Evolutionary conservation across 2,113 vertebrate genomes (phyloP).

Genomic region (Theropithecus gelada): DNA sequence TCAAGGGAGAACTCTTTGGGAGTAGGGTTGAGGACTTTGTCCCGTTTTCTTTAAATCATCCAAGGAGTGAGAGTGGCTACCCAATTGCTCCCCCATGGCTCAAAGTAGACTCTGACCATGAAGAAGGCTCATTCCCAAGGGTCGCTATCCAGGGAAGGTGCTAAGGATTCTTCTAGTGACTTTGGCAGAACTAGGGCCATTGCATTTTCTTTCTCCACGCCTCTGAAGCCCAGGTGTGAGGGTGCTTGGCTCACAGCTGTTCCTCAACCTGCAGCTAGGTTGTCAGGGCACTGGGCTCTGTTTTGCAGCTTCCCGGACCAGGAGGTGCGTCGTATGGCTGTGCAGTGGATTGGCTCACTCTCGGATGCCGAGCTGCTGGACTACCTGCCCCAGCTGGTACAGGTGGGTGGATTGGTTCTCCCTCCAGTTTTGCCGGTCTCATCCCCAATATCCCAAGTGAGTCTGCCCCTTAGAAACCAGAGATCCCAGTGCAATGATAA

Average conservation of each 20-base stretch:
- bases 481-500: background rate
- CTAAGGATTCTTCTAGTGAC: background rate
- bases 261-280: background rate
- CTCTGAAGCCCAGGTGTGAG: background rate
- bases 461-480: background rate
- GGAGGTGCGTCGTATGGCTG: slow-evolving; percentile 94
- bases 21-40: background rate
- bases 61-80: background rate
- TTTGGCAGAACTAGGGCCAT: background rate
- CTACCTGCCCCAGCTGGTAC: slow-evolving; percentile 97
- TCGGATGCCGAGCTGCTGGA: slow-evolving; percentile 94
- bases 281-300: background rate
- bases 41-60: background rate
- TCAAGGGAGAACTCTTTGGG: background rate
- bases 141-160: background rate
- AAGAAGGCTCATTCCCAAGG: background rate
- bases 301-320: slow-evolving; percentile 94
- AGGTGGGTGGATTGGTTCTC: slow-evolving; percentile 84
- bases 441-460: accelerated
- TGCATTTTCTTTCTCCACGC: accelerated
- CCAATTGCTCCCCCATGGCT: background rate
- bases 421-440: accelerated
- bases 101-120: background rate
- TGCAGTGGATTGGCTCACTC: slow-evolving; percentile 97
- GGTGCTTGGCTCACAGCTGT: background rate